These are phyloP conservation scores for Luperina nickerlii DNA, from an alignment of 2,888 invertebrate genomes.

Conservation along the genomic window DNA sequence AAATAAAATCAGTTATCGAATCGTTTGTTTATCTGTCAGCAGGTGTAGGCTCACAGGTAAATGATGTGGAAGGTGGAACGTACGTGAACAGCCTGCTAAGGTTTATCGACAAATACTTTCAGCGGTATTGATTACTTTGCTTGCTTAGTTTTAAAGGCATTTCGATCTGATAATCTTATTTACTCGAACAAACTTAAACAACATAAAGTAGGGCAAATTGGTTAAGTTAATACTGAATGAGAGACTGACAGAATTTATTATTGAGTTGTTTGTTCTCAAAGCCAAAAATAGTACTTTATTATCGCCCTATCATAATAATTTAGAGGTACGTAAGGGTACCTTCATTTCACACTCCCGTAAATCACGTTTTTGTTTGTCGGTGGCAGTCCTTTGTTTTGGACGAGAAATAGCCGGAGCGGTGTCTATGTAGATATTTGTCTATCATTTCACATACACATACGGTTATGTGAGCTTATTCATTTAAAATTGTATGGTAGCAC, in stretches of 20 bases:
- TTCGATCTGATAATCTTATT: slow-evolving; percentile 52
- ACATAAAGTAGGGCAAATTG: slow-evolving; percentile 39
- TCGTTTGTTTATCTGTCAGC: slow-evolving; percentile 78
- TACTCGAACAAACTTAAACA: slow-evolving; percentile 51
- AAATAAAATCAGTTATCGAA: slow-evolving; percentile 77
- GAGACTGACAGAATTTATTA: slow-evolving; percentile 40
- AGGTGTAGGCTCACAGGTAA: slow-evolving; percentile 73
- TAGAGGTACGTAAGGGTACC: slow-evolving; percentile 75
- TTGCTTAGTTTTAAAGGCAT: slow-evolving; percentile 43
- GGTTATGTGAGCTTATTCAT: slow-evolving; percentile 47
- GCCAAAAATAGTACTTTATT: slow-evolving; percentile 66
- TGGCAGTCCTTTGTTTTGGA: slow-evolving; percentile 81
- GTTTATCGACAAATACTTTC: slow-evolving; percentile 63
- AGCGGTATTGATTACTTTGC: slow-evolving; percentile 50
- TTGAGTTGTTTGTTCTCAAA: slow-evolving; percentile 50
- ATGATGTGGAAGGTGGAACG: slow-evolving; percentile 76
- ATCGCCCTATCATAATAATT: slow-evolving; percentile 75
- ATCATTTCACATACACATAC: slow-evolving; percentile 58
- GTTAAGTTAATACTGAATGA: slow-evolving; percentile 39
- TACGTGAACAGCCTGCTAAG: slow-evolving; percentile 69
- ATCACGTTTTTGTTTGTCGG: slow-evolving; percentile 83
- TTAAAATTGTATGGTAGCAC: slow-evolving; percentile 53
- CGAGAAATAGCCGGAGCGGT: slow-evolving; percentile 70
- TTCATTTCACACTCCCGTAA: slow-evolving; percentile 81
- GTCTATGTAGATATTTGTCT: slow-evolving; percentile 68